These are phyloP conservation scores for rat (Rattus norvegicus) DNA, from an alignment of 2,113 vertebrate genomes.

Conservation along the genomic window GRCr8 NC_086022.1:57605501-57606000, in stretches of 20 bases:
- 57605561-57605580: not conserved
- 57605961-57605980: not conserved
- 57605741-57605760: not conserved
- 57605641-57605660: not conserved
- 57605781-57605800: not conserved
- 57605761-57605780: not conserved
- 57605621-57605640: not conserved
- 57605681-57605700: not conserved
- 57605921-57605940: not conserved
- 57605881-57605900: not conserved
- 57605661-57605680: not conserved
- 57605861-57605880: not conserved
- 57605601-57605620: not conserved
- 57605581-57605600: not conserved
- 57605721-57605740: not conserved
- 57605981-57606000: not conserved
- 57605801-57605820: not conserved
- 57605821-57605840: slow-evolving; percentile 39
- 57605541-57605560: not conserved
- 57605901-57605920: slow-evolving; percentile 28
- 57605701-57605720: not conserved
- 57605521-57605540: not conserved
- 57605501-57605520: not conserved
- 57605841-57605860: not conserved
- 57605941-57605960: not conserved